These are phyloP conservation scores for Tiliacea aurago DNA, from an alignment of 2,888 invertebrate genomes.

Conservation along the genomic window DNA sequence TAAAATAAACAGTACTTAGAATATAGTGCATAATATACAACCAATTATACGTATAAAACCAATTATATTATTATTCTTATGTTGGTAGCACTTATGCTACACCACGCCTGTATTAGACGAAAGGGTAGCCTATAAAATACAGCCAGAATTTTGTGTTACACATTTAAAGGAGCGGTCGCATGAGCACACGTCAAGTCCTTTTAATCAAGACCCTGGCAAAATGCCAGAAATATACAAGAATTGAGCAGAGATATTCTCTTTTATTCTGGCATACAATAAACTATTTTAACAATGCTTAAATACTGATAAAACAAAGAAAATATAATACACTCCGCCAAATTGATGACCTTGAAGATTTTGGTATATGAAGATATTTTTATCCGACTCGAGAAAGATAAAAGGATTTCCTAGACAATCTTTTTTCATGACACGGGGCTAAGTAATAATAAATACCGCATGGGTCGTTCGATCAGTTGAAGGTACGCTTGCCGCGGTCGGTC, in stretches of 20 bases:
- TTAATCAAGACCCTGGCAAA: conserved; percentile 37
- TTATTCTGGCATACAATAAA: conserved; percentile 34
- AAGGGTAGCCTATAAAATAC: not conserved
- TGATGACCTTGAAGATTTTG: conserved; percentile 42
- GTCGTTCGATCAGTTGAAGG: too few relatives aligned
- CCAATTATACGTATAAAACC: too few relatives aligned
- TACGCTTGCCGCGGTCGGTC: too few relatives aligned
- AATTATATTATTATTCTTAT: too few relatives aligned
- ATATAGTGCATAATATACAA: too few relatives aligned
- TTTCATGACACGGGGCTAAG: too few relatives aligned
- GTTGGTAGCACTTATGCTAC: too few relatives aligned
- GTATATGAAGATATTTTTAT: not conserved
- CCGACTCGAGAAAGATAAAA: not conserved
- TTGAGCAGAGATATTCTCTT: conserved; percentile 8
- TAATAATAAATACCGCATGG: too few relatives aligned
- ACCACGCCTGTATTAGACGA: too few relatives aligned
- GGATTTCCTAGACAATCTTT: too few relatives aligned
- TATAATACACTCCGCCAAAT: conserved; percentile 19
- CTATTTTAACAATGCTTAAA: conserved; percentile 40
- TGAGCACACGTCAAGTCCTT: conserved; percentile 8
- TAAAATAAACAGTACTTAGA: too few relatives aligned
- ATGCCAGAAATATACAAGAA: conserved; percentile 24
- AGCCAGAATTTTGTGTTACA: not conserved
- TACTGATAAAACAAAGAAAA: conserved; percentile 22
- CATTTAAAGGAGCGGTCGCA: not conserved